These are phyloP conservation scores for Bellardia pandia DNA, from an alignment of 2,888 invertebrate genomes.

Conservation along the genomic window DNA sequence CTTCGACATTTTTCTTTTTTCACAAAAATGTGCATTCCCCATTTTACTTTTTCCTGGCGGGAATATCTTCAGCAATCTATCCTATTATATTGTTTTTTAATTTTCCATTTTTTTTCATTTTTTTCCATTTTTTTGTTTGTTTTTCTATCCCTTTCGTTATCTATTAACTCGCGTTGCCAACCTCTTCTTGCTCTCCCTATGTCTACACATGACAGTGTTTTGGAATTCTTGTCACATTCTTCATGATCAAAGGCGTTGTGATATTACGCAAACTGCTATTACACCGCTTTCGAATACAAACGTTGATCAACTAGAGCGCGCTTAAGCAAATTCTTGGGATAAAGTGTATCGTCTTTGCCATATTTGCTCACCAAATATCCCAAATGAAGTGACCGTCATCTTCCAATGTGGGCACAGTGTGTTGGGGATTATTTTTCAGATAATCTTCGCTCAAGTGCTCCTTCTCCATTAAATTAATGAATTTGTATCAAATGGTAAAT, in stretches of 20 bases:
- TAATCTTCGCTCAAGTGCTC: conserved; percentile 77
- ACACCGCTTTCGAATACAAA: conserved; percentile 81
- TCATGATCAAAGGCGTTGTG: conserved; percentile 76
- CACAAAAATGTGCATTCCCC: no score
- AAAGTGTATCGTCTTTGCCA: conserved; percentile 76
- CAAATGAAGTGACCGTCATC: conserved; percentile 78
- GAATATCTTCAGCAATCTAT: no score
- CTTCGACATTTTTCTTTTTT: no score
- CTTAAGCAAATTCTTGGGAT: conserved; percentile 78
- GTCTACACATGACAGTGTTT: no score
- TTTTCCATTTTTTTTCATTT: no score
- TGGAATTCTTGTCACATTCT: conserved; percentile 74
- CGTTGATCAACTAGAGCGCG: conserved; percentile 82
- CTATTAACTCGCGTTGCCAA: no score
- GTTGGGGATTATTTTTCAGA: conserved; percentile 80
- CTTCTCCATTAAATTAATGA: conserved; percentile 78
- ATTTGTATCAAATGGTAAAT: conserved; percentile 75
- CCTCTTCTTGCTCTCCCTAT: no score
- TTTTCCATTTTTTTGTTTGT: no score
- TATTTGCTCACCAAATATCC: conserved; percentile 79
- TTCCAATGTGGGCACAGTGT: conserved; percentile 80
- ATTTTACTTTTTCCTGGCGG: no score
- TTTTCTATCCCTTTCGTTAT: no score
- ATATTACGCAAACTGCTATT: conserved; percentile 78
- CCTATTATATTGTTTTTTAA: no score